A percentile compares a stretch with the other conserved stretches of the same genome.
phyloP scores from a whole-genome alignment of 2,888 invertebrate genomes.

The Lochmaea crataegi region DNA sequence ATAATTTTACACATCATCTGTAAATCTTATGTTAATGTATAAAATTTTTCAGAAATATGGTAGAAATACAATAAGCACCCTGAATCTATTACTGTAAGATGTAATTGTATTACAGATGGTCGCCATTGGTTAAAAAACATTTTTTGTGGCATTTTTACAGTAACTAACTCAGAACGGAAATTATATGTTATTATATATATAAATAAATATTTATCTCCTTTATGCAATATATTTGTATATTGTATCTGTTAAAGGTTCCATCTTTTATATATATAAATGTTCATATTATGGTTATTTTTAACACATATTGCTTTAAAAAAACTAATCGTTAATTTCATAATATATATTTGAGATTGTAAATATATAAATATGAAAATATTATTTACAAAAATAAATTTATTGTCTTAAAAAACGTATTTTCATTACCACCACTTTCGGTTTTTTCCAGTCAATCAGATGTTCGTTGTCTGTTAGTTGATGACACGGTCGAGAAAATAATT shows the following conservation, averaged over 20 bases:
- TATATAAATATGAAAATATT: constrained; percentile 65
- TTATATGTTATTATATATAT: not conserved
- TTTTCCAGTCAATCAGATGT: no score
- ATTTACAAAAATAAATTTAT: constrained; percentile 54
- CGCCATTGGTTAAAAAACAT: not conserved
- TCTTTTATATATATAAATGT: constrained; percentile 45
- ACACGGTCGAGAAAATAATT: no score
- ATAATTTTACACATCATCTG: not conserved
- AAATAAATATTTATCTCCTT: constrained; percentile 55
- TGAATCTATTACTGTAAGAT: constrained; percentile 5
- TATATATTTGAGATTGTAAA: constrained; percentile 64
- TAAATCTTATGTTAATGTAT: constrained; percentile 2
- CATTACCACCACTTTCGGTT: not conserved
- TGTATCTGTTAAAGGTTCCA: constrained; percentile 61
- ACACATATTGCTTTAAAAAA: constrained; percentile 59
- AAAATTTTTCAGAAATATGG: constrained; percentile 2
- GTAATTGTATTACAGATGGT: constrained; percentile 4
- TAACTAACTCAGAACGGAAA: constrained; percentile 4
- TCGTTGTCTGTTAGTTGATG: no score
- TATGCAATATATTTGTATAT: constrained; percentile 65
- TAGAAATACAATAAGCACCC: not conserved
- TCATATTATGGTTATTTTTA: constrained; percentile 50
- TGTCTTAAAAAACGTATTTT: constrained; percentile 35
- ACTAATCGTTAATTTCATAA: constrained; percentile 58
- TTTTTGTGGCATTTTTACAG: constrained; percentile 12